Conservation (phyloP, 2,797 vertebrate species). For the Danio aesculapii region DNA sequence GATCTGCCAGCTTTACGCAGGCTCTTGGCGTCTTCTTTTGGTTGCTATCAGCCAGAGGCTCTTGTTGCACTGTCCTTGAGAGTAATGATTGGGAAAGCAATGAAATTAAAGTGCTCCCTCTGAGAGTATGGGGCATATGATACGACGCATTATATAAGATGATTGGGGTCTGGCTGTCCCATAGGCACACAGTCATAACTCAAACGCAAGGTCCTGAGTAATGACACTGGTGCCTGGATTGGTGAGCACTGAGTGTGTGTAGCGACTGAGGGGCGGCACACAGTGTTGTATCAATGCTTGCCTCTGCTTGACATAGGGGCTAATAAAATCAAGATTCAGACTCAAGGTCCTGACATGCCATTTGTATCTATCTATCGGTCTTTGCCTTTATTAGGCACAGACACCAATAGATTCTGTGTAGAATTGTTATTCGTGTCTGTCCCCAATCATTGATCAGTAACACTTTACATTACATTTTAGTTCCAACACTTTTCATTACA, state of each 20-base stretch:
- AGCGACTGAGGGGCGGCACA: neutral
- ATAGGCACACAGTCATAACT: constrained; percentile 40
- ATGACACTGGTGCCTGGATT: constrained; percentile 25
- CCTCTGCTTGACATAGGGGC: constrained; percentile 20
- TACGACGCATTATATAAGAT: constrained; percentile 46
- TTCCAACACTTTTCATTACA: no score
- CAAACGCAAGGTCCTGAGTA: constrained; percentile 32
- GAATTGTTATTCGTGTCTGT: constrained; percentile 54
- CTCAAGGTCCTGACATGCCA: constrained; percentile 25
- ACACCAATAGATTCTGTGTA: constrained; percentile 20
- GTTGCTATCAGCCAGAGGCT: constrained; percentile 24
- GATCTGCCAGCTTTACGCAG: constrained; percentile 2
- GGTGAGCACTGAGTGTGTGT: constrained; percentile 26
- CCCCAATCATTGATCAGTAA: constrained; percentile 42
- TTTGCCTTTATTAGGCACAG: constrained; percentile 9
- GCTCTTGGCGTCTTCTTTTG: neutral
- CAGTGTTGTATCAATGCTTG: constrained; percentile 6
- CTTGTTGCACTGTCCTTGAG: constrained; percentile 53
- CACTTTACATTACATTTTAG: no score
- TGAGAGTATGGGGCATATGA: constrained; percentile 55
- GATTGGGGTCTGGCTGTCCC: constrained; percentile 43
- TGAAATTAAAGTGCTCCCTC: constrained; percentile 57
- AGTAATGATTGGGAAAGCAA: constrained; percentile 38
- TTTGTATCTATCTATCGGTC: constrained; percentile 13
- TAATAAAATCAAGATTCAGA: constrained; percentile 40